phyloP scores from a whole-genome alignment of 1,140 invertebrate species.

The Steinernema khuongi region DNA sequence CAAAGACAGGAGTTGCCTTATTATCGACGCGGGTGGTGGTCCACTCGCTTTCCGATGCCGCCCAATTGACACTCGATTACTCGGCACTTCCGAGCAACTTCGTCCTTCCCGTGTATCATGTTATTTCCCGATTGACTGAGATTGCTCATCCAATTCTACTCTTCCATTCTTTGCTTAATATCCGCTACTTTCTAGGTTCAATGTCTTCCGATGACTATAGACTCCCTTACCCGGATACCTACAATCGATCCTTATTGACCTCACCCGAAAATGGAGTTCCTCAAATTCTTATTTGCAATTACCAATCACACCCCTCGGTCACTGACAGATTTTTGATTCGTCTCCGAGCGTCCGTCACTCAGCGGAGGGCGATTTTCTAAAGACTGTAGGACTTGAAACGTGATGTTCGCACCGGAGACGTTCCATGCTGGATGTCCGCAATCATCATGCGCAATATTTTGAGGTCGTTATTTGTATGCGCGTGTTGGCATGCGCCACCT shows the following conservation, averaged over 20 bases:
- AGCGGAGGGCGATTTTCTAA: neutral
- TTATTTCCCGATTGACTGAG: too few relatives aligned
- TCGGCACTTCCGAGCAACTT: neutral
- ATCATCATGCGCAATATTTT: conserved; percentile 15
- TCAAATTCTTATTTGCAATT: too few relatives aligned
- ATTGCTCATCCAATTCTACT: too few relatives aligned
- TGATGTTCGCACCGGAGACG: neutral
- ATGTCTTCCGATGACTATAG: too few relatives aligned
- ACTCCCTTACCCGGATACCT: too few relatives aligned
- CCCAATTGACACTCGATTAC: conserved; percentile 13
- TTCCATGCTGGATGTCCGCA: conserved; percentile 11
- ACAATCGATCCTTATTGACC: too few relatives aligned
- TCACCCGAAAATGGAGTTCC: too few relatives aligned
- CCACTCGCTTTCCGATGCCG: neutral
- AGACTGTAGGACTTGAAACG: neutral
- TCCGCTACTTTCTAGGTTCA: too few relatives aligned
- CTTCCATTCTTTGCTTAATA: too few relatives aligned
- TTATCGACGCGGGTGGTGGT: conserved; percentile 2
- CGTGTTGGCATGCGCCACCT: conserved; percentile 12
- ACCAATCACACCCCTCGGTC: too few relatives aligned
- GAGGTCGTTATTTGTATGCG: conserved; percentile 12
- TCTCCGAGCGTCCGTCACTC: too few relatives aligned
- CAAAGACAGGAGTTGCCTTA: neutral
- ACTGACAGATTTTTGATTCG: too few relatives aligned
- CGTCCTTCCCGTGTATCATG: neutral